phyloP scores from a whole-genome alignment of 2,888 invertebrate genomes.

The Epsilonema sp. region DNA sequence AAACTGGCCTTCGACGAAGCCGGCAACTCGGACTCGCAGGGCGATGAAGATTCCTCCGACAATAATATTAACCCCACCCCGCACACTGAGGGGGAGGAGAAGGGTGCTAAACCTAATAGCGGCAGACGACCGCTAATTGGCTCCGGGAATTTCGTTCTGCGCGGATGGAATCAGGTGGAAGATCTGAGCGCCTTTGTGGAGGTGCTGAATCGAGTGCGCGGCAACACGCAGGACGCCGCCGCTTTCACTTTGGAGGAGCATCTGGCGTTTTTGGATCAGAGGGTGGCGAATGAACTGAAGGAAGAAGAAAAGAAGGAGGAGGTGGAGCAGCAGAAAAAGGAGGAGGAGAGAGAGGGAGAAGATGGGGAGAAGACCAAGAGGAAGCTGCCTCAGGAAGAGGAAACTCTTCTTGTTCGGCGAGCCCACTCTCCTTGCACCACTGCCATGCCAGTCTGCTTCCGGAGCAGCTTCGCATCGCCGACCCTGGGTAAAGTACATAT shows the following conservation, averaged over 20 bases:
- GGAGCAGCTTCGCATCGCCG: neutral
- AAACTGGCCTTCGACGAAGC: conserved; percentile 8
- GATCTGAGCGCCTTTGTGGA: conserved; percentile 9
- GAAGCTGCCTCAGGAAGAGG: too few relatives aligned
- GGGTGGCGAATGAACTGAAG: neutral
- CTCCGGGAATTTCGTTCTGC: conserved; percentile 1
- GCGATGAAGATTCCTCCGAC: neutral
- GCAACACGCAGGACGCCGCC: neutral
- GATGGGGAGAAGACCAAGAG: neutral
- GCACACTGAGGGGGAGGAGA: too few relatives aligned
- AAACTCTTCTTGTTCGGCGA: too few relatives aligned
- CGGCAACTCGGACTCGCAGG: neutral
- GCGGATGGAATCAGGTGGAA: conserved; percentile 8
- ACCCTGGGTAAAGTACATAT: too few relatives aligned
- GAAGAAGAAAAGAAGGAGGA: neutral
- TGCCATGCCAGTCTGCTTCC: too few relatives aligned
- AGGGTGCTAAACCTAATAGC: too few relatives aligned
- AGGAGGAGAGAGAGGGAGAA: neutral
- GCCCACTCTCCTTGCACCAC: too few relatives aligned
- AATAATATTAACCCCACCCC: too few relatives aligned
- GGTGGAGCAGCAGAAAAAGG: neutral
- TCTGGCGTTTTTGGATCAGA: neutral
- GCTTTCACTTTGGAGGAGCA: conserved; percentile 3
- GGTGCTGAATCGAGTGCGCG: conserved; percentile 5
- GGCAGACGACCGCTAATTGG: too few relatives aligned